Conservation (phyloP, 2,888 invertebrate genomes). For the Eilema griseolum region DNA sequence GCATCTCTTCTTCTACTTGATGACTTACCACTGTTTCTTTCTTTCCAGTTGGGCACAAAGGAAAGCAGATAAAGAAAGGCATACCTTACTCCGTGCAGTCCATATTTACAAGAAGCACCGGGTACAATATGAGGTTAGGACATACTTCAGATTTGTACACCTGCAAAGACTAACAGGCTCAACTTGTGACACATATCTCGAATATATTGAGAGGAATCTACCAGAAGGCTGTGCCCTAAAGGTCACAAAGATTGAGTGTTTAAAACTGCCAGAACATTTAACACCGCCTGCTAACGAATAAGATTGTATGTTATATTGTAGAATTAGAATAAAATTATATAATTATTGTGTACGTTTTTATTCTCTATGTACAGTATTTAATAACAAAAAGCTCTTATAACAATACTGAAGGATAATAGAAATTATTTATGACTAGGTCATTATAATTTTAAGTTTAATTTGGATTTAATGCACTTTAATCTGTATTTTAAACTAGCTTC, state of each 20-base stretch:
- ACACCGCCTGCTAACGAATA: conserved; percentile 73
- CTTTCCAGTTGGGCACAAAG: conserved; percentile 90
- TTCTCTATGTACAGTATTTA: background rate
- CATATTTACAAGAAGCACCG: conserved; percentile 97
- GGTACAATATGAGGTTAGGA: conserved; percentile 98
- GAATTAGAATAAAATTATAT: conserved; percentile 55
- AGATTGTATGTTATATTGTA: conserved; percentile 46
- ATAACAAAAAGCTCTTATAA: background rate
- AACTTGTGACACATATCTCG: conserved; percentile 97
- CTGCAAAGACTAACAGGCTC: conserved; percentile 96
- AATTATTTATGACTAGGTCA: background rate
- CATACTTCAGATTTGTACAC: conserved; percentile 95
- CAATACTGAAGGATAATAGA: background rate
- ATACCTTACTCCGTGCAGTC: conserved; percentile 94
- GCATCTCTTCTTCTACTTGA: too few relatives aligned
- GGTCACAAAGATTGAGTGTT: conserved; percentile 92
- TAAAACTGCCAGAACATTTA: conserved; percentile 86
- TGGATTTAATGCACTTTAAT: background rate
- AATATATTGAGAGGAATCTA: conserved; percentile 98
- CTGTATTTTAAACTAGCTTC: too few relatives aligned
- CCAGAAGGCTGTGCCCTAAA: conserved; percentile 99
- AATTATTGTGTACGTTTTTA: conserved; percentile 11
- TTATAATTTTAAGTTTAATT: background rate
- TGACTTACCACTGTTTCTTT: conserved; percentile 11
- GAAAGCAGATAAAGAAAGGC: conserved; percentile 91